Evolutionary conservation across 1,140 invertebrate species (phyloP), one percentile per base, ranked within the genome.

Genomic region (Mesaphorura yosii): DNA sequence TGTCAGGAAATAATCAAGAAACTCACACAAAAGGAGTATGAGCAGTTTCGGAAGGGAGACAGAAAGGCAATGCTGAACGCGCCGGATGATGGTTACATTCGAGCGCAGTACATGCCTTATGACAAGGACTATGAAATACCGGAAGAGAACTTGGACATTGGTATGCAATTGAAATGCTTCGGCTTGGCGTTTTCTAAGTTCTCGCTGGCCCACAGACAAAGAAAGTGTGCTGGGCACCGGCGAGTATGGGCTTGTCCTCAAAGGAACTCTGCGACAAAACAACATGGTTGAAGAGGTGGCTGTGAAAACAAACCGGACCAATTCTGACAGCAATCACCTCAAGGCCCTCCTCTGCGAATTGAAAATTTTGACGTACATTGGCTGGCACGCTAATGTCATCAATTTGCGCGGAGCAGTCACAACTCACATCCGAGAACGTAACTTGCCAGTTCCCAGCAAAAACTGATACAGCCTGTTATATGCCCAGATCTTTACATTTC

Each of bases 321-420:
- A 34, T 10, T 31, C 31, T 1, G 52, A 55, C 53, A 27, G 29
- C 14, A 51, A 39, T 48, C 29, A 50, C 19, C 44, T 57, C 5
- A 57, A 57, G 44, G 22, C 44, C 10, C 41, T 89, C 61, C 67
- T 86, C 4, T 71, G 76, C 1, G 87, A 91, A 71, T 84, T 92
- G 7, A 70, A 75, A 20, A 84, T 86, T 68, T 76, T 89, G 69
- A 88, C 86, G 67, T 75, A 76, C 27, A 79, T 86, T 2, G 85
- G 84, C 1, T 69, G 72, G 0, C 87, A 91, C 68, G 74, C 75
- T 14, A 82, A 90, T 67, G 77, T 91, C 23, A 84, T 91, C 3
- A 74, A 75, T 41, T 71, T 92, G 40, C 66, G 89, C 2, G 86
- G 80, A 1, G 89, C 83, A 63, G 88, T 84, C 60, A 86, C 83